Evolutionary conservation across 2,888 invertebrate genomes (phyloP), one percentile per base, ranked within the genome.

Genomic region (Acrobasis consociella): DNA sequence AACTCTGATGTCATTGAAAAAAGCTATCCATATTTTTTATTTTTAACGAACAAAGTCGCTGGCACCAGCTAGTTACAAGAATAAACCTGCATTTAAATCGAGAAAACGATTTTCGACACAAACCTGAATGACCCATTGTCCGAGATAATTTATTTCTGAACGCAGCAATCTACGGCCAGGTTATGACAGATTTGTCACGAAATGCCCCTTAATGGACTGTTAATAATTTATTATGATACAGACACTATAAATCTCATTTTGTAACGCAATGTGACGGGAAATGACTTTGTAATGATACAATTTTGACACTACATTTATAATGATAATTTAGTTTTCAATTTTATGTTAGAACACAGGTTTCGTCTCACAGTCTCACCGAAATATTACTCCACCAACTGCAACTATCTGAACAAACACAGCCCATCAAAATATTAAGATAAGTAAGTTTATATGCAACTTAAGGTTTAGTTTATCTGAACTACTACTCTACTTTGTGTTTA

Each of bases 161-260:
- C n/a, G 52, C 52, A 15, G 15, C 38, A 53, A 53, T 53, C 37
- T 53, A 53, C 31, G 37, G 38, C 37, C 37, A 15, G 13, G n/a
- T 37, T 56, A 56, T 56, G 56, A 56, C 56, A 42, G 42, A 56
- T 42, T 42, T 56, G 56, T 56, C 56, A 56, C 56, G 56, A 56
- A 55, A 42, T 42, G 22, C 22, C 56, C 56, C 56, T 17, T 22
- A 56, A 42, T 17, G 56, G 42, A 17, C 56, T 46, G 56, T 56
- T 56, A 17, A 56, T 56, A 56, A 56, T 56, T 42, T 42, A 39
- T 56, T 56, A 17, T 56, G 42, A 56, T 56, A 56, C 46, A 13
- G 42, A 55, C 13, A 42, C 56, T 22, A 22, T 56, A 56, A 56
- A 56, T 56, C 56, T 46, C 17, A 56, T 56, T 56, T 56, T 56